Evolutionary conservation across 2,113 vertebrate genomes (phyloP), one percentile per base, ranked within the genome.

Genomic region (Odocoileus hemionus): DNA sequence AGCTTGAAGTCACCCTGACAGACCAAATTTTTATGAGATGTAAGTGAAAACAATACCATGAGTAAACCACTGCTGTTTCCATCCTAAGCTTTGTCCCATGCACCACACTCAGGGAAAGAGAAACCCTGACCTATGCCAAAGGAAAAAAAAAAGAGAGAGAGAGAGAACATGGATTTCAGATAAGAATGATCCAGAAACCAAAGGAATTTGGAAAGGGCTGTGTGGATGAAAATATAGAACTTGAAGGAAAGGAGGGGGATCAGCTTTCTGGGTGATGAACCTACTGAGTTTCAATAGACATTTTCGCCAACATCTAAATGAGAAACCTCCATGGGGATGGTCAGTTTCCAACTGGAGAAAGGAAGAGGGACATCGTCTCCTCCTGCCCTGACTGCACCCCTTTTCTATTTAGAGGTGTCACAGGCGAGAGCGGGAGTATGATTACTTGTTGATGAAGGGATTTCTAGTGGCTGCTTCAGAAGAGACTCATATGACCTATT

Each of bases 391-490:
- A 91, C 45, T 64, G 58, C 87, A 89, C 83, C 89, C 95, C 50
- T 14, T 97, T 98, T 95, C 61, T 76, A 80, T 97, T 76, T 87
- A 97, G 84, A 70, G 84, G 86, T 98, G 88, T 89, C 96, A 95
- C 67, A 36, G 89, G 97, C 97, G 28, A 1, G 64, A 91, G 64
- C 70, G 94, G 93, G 97, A 98, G 97, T 96, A 98, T 93, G 97
- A 98, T 97, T 98, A 98, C 93, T 98, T 97, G 95, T 97, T 97
- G 91, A 96, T 97, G 96, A 98, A 98, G 95, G 98, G 97, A 98
- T 98, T 98, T 97, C 97, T 96, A 98, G 96, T 96, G 94, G 97
- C 98, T 96, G 96, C 95, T 95, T 97, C 70, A 89, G 78, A 98
- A 43, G 54, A 98, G 36, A 89, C 70, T 96, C 94, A 98, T 93